Conservation (phyloP, 2,113 vertebrate genomes). For the Etheostoma spectabile region DNA sequence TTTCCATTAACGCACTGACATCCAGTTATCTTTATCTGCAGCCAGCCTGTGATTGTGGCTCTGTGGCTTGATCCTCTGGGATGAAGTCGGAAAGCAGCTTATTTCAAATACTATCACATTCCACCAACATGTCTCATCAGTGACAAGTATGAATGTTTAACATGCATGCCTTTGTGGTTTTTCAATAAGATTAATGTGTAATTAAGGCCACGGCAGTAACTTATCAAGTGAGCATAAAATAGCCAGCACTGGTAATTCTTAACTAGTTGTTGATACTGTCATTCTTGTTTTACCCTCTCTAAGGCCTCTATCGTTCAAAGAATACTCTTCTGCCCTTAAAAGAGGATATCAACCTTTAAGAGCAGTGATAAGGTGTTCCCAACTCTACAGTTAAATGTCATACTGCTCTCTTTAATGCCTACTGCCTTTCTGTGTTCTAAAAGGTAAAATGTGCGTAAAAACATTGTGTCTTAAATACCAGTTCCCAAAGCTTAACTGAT, state of each 20-base stretch:
- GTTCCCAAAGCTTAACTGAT: constrained; percentile 75
- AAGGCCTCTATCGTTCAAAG: constrained; percentile 47
- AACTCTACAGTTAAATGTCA: constrained; percentile 82
- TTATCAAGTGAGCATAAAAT: constrained; percentile 50
- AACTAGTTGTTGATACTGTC: constrained; percentile 44
- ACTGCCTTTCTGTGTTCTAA: constrained; percentile 60
- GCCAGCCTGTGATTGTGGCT: constrained; percentile 59
- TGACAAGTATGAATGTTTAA: constrained; percentile 70
- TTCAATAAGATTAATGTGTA: constrained; percentile 73
- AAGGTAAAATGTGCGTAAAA: constrained; percentile 63
- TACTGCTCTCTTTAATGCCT: constrained; percentile 67
- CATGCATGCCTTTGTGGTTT: constrained; percentile 69
- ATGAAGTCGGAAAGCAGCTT: constrained; percentile 71
- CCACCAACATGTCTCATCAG: constrained; percentile 64
- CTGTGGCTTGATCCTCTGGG: constrained; percentile 71
- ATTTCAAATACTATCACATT: constrained; percentile 73
- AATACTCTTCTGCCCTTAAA: constrained; percentile 62
- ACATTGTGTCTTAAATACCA: constrained; percentile 73
- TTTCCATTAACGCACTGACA: constrained; percentile 88
- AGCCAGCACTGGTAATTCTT: constrained; percentile 37
- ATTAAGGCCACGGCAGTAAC: constrained; percentile 66
- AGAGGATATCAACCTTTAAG: constrained; percentile 81
- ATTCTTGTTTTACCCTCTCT: constrained; percentile 40
- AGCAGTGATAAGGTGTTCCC: constrained; percentile 65
- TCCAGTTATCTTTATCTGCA: constrained; percentile 86